Conservation (phyloP, 2,113 vertebrate genomes). For the Narcine bancroftii region DNA sequence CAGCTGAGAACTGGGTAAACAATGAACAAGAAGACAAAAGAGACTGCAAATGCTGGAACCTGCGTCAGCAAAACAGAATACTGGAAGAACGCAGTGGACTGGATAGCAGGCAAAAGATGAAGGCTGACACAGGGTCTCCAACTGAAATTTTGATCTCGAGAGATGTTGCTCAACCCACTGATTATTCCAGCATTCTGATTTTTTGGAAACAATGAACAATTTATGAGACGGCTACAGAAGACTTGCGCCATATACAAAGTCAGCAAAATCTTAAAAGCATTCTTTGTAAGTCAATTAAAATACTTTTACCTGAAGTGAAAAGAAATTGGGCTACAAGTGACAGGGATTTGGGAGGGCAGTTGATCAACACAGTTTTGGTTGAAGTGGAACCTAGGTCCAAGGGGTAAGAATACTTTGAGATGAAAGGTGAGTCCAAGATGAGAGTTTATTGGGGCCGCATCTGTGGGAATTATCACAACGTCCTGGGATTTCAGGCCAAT, state of each 20-base stretch:
- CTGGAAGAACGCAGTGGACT: no score
- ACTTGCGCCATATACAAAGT: background rate
- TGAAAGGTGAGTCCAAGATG: background rate
- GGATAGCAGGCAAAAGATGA: no score
- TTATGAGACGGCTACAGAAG: background rate
- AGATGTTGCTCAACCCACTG: no score
- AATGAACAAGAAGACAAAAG: background rate
- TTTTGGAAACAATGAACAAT: background rate
- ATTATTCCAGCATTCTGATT: no score
- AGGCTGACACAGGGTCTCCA: no score
- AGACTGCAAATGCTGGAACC: no score
- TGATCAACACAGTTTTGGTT: background rate
- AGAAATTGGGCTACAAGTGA: background rate
- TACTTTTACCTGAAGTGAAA: background rate
- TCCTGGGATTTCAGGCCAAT: background rate
- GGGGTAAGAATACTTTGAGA: background rate
- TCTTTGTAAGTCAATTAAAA: background rate
- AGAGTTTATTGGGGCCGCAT: background rate
- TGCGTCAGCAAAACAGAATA: no score
- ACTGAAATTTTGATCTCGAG: no score
- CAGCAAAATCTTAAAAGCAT: background rate
- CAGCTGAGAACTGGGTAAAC: background rate
- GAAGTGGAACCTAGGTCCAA: background rate
- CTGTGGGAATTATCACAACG: background rate
- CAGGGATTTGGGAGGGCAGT: background rate